Evolutionary conservation across 2,113 vertebrate species (phyloP), one percentile per base, ranked within the genome.

Genomic region (Neofelis nebulosa): DNA sequence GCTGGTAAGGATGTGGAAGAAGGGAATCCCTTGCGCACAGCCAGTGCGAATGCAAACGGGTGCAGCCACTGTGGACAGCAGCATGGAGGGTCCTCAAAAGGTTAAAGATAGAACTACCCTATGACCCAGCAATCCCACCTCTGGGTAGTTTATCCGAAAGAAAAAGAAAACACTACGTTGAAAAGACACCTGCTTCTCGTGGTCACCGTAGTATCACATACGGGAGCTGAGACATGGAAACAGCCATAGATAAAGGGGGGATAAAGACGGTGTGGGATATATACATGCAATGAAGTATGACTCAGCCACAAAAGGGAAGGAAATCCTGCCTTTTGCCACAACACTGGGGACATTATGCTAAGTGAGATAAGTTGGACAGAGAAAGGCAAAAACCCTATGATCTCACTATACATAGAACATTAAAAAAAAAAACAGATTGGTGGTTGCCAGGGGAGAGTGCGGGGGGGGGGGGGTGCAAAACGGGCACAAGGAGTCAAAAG

Each of bases 381-480:
- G 81, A 66, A 66, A 48, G 41, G 48, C 41, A 66, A 48, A 66
- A n/a, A 66, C 82, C 5, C 10, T 23, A 15, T 0, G 11, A 66
- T 66, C 61, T 68, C 41, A n/a, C 11, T 48, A 66, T 1, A n/a
- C 0, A 11, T 66, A 29, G 83, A 48, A 85, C 13, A 65, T 23
- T 14, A 15, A 85, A 48, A 48, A 33, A n/a, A n/a, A 38, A 9
- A 41, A 41, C 41, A 68, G 41, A 89, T 10, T 33, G 1, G 7
- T 76, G 12, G 18, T 15, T 74, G 16, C 50, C 18, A 29, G 50
- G 38, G 50, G 23, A 74, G 23, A 27, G 6, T 29, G 15, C 4
- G 8, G 23, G 13, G 0, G 27, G 15, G 12, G n/a, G 8, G 14
- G 14, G 13, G 0, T 18, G 19, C 2, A 29, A 48, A 85, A 21